phyloP scores from a whole-genome alignment of 2,888 invertebrate species.

The Cerastoderma edule region DNA sequence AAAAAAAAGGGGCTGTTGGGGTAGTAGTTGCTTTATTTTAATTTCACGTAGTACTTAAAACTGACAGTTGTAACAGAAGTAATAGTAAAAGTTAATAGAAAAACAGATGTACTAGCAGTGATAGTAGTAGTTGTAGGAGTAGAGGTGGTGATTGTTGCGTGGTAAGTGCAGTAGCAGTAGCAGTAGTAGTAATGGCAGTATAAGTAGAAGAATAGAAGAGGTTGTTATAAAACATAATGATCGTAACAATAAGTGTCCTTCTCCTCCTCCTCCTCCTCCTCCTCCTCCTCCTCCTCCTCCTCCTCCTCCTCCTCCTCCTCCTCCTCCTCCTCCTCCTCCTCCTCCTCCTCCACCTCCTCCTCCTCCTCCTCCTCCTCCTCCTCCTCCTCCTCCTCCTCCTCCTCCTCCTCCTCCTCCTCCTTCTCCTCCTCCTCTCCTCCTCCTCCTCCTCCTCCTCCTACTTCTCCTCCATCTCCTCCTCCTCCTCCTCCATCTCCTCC shows the following conservation, averaged over 20 bases:
- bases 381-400: constrained; percentile 7
- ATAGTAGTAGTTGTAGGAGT: no score
- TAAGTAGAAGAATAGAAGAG: neutral
- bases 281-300: neutral
- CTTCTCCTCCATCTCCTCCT: no score
- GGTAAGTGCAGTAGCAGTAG: constrained; percentile 1
- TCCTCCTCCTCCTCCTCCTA: no score
- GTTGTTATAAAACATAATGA: neutral
- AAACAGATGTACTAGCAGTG: no score
- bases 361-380: constrained; percentile 3
- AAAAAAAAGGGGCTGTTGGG: no score
- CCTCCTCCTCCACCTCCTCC: constrained; percentile 1
- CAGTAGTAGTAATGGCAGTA: constrained; percentile 3
- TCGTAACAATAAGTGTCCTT: neutral
- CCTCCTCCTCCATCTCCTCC: constrained; percentile 30
- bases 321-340: constrained; percentile 8
- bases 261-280: neutral
- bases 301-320: neutral
- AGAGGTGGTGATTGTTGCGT: no score
- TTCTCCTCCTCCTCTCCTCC: constrained; percentile 18
- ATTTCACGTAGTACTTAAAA: no score
- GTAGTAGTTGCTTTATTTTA: no score
- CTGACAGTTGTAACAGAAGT: no score
- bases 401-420: neutral
- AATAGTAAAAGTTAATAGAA: no score